A percentile compares a stretch with the other conserved stretches of the same genome.
Conservation (phyloP, 2,797 vertebrate species). For the Lateolabrax maculatus region DNA sequence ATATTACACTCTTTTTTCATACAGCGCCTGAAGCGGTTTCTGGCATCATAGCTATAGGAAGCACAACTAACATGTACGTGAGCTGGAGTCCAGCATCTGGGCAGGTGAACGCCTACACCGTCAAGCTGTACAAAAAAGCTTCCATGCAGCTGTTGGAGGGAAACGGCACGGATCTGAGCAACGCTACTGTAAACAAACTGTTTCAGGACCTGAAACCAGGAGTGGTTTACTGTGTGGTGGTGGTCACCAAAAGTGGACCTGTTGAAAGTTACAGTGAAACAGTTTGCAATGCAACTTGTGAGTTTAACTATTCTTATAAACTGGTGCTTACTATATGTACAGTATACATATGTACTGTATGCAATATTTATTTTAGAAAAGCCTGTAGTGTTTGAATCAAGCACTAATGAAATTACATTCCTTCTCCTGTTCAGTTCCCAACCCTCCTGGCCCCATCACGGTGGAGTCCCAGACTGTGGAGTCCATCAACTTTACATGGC, state of each 20-base stretch:
- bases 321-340: not conserved
- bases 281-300: conserved; percentile 77
- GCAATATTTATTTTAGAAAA: not conserved
- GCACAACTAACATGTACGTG: conserved; percentile 65
- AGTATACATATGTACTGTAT: not conserved
- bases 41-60: conserved; percentile 50
- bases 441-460: conserved; percentile 70
- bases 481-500: conserved; percentile 78
- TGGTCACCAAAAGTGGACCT: conserved; percentile 64
- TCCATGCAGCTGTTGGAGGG: rapidly evolving
- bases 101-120: conserved; percentile 56
- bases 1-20: not conserved
- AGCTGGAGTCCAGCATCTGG: conserved; percentile 62
- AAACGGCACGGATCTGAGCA: not conserved
- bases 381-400: not conserved
- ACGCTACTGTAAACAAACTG: rapidly evolving
- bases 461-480: conserved; percentile 49
- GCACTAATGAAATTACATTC: not conserved
- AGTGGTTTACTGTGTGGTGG: conserved; percentile 55
- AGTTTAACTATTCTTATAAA: conserved; percentile 43
- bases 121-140: conserved; percentile 20
- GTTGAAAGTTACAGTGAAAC: rapidly evolving
- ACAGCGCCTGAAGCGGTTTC: conserved; percentile 68
- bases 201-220: conserved; percentile 68
- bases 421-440: conserved; percentile 73